Conservation (phyloP, 2,797 vertebrate genomes). For the Smutsia temminckii region DNA sequence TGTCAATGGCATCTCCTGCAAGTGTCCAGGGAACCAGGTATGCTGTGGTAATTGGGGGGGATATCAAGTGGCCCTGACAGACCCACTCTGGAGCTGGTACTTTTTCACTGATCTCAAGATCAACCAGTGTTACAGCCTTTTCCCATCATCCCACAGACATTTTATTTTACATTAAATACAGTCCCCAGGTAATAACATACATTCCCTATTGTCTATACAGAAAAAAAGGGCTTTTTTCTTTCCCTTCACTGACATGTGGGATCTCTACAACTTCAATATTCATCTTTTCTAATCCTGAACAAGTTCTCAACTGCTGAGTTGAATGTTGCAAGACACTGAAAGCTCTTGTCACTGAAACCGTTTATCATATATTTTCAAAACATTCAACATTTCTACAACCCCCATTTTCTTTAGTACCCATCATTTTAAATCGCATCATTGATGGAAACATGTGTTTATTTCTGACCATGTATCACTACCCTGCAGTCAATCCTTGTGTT, state of each 20-base stretch:
- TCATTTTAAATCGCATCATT: background rate
- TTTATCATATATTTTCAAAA: background rate
- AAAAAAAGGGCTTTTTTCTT: background rate
- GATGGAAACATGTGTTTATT: background rate
- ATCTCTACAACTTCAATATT: background rate
- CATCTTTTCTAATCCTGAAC: background rate
- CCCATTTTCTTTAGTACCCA: background rate
- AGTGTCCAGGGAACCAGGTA: background rate
- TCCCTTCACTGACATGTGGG: background rate
- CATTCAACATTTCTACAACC: background rate
- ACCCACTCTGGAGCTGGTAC: background rate
- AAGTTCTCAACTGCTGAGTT: background rate
- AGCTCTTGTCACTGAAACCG: background rate
- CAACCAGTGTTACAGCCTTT: background rate
- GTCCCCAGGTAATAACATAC: background rate
- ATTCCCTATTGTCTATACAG: background rate
- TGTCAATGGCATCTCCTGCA: background rate
- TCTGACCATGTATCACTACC: background rate
- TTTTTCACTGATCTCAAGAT: background rate
- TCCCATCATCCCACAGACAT: background rate
- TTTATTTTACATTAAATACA: background rate
- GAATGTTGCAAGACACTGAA: background rate
- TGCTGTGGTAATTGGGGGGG: no score
- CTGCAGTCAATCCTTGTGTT: background rate
- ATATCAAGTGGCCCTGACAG: background rate